Evolutionary conservation across 2,113 vertebrate genomes (phyloP), one percentile per base, ranked within the genome.

Genomic region (Tympanuchus pallidicinctus): DNA sequence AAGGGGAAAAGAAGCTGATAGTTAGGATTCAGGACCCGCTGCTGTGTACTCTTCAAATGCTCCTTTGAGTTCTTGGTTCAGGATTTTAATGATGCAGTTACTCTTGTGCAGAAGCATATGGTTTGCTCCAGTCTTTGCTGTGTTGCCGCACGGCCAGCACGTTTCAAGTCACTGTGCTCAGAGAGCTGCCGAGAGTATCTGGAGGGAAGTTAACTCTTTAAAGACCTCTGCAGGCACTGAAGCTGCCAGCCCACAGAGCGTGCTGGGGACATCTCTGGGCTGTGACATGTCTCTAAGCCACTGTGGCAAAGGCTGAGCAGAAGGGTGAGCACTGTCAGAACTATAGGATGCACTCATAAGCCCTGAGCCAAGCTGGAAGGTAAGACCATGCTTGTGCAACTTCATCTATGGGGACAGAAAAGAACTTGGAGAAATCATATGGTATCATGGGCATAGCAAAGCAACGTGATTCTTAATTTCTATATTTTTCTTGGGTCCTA

Each of bases 31-130:
- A 89, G 92, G 71, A 65, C 74, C 60, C 0, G 42, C 93, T 82
- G 69, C 82, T 52, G 24, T 34, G 42, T 75, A 71, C 61, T 92
- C 91, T 94, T 94, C 95, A 96, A 95, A 96, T 92, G 66, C 42
- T 94, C 92, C 91, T 97, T 95, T 94, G 94, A 94, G 83, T 94
- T 95, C 86, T 82, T 87, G 75, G 74, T 95, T 93, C 56, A 83
- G 92, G 90, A 93, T 96, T 95, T 92, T 93, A 96, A 96, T 95
- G 93, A 94, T 92, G 91, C 88, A 65, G 89, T 95, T 94, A 84
- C 90, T 94, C 91, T 86, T 71, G 47, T 59, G 77, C 66, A 89
- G 86, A 72, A 94, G 69, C 89, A 87, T 94, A 94, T 95, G 96
- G 93, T 95, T 90, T 88, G 42, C 73, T 95, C 84, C 81, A 21